Base-by-base conservation (phyloP, 2,113 vertebrate genomes). In the Vulpes lagopus region DNA sequence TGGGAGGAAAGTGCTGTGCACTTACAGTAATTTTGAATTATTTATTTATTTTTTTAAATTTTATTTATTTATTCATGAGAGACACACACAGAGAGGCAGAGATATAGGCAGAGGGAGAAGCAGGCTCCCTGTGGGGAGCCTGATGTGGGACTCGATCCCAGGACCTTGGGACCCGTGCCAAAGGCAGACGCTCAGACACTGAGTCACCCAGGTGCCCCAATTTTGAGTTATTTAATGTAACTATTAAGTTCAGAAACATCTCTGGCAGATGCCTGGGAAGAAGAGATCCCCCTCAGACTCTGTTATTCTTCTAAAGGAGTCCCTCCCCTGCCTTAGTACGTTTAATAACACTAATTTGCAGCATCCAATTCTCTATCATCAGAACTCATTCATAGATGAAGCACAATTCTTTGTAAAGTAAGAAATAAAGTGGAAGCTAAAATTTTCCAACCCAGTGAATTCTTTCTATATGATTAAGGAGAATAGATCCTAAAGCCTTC, bases 341-440 rank as follows among this genome's bases (percentile, higher is more conserved):
- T 59, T 92, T 94, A 94, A 88, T 86, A 60, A 76, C 10, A 88
- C 22, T 64, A 91, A 87, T 87, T 87, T 95, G 82, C 38, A 67
- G 49, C 49, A 84, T 22, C 35, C 27, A 89, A 5, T 96, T 97
- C 59, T 94, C 11, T 62, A 76, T 79, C n/a, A 83, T 86, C 69
- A 94, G 90, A 96, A 81, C 79, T 92, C 83, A 92, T 94, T 96
- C 84, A 83, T 23, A 67, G 67, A 80, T 92, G 89, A 95, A 90
- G 81, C 84, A 49, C 23, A 88, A 65, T 85, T 95, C 43, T 95
- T 82, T 89, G 55, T 96, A 82, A 85, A 91, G 49, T 64, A 94
- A 94, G 30, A 25, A 55, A 55, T 38, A 83, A 86, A 74, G 25
- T 22, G 17, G 35, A 96, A 17, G 43, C 16, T 85, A 51, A 86